Conservation (phyloP, 2,113 vertebrate species). For the Albula glossodonta region DNA sequence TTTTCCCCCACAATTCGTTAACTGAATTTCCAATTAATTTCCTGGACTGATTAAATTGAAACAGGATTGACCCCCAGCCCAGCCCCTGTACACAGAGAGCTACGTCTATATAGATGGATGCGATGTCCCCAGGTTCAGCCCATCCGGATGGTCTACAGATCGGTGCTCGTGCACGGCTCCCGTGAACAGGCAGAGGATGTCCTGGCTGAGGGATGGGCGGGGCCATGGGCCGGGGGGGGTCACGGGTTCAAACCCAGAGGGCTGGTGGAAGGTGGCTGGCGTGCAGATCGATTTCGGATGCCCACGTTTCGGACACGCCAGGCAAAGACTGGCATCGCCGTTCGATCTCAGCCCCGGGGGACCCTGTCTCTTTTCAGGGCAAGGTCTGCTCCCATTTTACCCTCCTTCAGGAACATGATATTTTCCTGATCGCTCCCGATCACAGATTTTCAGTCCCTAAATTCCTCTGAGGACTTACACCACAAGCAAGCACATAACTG, state of each 20-base stretch:
- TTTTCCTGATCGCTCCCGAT: no score
- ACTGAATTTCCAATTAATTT: no score
- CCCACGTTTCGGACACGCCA: not conserved
- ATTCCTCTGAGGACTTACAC: no score
- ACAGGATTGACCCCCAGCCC: no score
- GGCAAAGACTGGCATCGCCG: not conserved
- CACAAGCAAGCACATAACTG: no score
- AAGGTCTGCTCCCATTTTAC: not conserved
- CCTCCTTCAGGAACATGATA: not conserved
- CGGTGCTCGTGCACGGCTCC: not conserved
- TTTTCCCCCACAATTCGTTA: no score
- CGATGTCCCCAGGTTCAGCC: not conserved
- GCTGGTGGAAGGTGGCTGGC: constrained; percentile 54
- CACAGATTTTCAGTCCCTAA: no score
- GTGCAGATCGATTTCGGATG: constrained; percentile 53
- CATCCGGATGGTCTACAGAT: not conserved
- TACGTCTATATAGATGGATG: not conserved
- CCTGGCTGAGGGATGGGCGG: constrained; percentile 12
- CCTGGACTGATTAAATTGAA: no score
- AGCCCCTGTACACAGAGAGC: no score
- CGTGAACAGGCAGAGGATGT: constrained; percentile 14
- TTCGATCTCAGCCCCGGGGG: not conserved
- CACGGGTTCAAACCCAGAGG: constrained; percentile 47
- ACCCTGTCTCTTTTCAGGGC: constrained; percentile 22
- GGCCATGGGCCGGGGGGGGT: not conserved